These are phyloP conservation scores for Cabera pusaria DNA, from an alignment of 2,888 invertebrate genomes.

Conservation along the genomic window DNA sequence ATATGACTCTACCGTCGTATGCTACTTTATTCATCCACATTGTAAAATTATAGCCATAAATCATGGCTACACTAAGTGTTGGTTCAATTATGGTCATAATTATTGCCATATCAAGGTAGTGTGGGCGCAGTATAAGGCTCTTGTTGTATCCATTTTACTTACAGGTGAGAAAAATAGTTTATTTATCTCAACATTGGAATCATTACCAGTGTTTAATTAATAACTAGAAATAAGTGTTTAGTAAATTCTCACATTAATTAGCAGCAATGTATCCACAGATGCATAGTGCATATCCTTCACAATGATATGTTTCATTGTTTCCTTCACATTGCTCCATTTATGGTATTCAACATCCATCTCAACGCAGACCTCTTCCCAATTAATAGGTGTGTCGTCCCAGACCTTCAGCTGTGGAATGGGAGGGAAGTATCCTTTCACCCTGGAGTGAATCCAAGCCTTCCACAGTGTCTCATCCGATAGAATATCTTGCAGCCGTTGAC, in stretches of 20 bases:
- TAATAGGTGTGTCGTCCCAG: conserved; percentile 64
- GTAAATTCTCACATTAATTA: conserved; percentile 83
- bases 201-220: too few relatives aligned
- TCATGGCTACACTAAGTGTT: too few relatives aligned
- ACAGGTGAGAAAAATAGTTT: too few relatives aligned
- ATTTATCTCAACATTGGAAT: too few relatives aligned
- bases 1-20: too few relatives aligned
- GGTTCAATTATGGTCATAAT: too few relatives aligned
- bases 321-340: conserved; percentile 77
- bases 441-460: conserved; percentile 77
- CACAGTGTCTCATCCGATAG: conserved; percentile 81
- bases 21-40: too few relatives aligned
- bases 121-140: too few relatives aligned
- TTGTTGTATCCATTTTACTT: too few relatives aligned
- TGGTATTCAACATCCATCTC: conserved; percentile 83
- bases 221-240: too few relatives aligned
- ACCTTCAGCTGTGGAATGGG: conserved; percentile 59
- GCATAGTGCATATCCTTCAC: conserved; percentile 82
- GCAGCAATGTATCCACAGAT: conserved; percentile 82
- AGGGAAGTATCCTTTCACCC: conserved; percentile 64
- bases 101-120: too few relatives aligned
- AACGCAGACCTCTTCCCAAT: conserved; percentile 84
- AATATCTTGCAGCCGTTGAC: conserved; percentile 81
- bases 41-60: too few relatives aligned
- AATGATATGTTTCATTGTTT: conserved; percentile 72